Evolutionary conservation across 2,888 invertebrate genomes (phyloP), one percentile per base, ranked within the genome.

Genomic region (Catonia carolina): DNA sequence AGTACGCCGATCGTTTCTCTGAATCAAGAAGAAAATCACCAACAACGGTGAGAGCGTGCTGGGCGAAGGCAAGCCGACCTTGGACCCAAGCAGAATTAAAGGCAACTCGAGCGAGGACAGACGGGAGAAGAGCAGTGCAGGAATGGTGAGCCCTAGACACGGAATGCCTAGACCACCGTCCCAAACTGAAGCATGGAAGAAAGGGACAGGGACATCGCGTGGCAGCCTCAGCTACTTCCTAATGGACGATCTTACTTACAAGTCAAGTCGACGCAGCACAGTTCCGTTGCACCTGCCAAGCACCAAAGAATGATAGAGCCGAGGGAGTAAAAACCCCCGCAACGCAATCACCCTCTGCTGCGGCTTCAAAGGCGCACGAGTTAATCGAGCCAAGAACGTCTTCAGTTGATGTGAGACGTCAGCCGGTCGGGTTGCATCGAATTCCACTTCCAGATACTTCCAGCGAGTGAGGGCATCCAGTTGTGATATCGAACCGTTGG

Each of bases 311-410:
- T 73, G 72, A 41, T 68, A 60, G 59, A 68, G 69, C 41, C 69
- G 65, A n/a, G 72, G 73, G 14, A 74, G 61, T 33, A 74, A 65
- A 64, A 71, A 67, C 2, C 58, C 64, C 58, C 70, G 62, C 41
- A 73, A 59, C 0, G 71, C 59, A 41, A 69, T 66, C 8, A 72
- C 51, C 61, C 70, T 65, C 56, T 73, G 72, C 53, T 69, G 69
- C 2, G 72, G 73, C 59, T 72, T 72, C 8, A 73, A 63, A 0
- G 70, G n/a, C 0, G 70, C 68, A 49, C 61, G 59, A 15, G 64
- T 59, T 39, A 69, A 64, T 47, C 69, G 64, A 1, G 58, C 27
- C 4, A 72, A 55, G 27, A 64, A 64, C 57, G 55, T 67, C 67
- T 60, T 62, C 67, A 63, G 7, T n/a, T 31, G 6, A 2, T 18